Conservation (phyloP, 2,888 invertebrate genomes). For the Capitulum mitella region DNA sequence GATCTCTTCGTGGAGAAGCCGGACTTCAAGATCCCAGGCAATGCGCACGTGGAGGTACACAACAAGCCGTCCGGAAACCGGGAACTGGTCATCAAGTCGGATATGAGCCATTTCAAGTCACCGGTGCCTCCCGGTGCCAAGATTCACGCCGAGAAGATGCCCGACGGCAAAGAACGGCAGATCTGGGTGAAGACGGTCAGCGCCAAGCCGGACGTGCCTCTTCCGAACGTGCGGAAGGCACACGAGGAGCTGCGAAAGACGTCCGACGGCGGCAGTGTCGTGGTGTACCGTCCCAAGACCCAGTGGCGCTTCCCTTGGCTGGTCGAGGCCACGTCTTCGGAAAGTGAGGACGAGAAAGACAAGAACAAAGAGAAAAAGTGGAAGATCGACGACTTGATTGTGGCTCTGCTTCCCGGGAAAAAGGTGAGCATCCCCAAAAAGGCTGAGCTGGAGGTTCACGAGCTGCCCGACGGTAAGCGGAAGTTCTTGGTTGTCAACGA, state of each 20-base stretch:
- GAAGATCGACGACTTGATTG: neutral
- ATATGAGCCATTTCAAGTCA: neutral
- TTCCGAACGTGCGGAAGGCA: neutral
- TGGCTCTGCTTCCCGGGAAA: neutral
- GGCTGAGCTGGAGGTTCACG: neutral
- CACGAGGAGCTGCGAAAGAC: conserved; percentile 2
- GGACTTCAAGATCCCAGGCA: neutral
- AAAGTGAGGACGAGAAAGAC: conserved; percentile 6
- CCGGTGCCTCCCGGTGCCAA: neutral
- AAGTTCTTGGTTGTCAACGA: neutral
- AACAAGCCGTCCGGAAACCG: conserved; percentile 1
- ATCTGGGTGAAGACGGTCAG: conserved; percentile 13
- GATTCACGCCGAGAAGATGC: neutral
- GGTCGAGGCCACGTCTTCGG: neutral
- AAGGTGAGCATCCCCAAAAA: conserved; percentile 5
- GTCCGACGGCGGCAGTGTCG: neutral
- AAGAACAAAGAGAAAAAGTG: conserved; percentile 2
- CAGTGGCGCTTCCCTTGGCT: conserved; percentile 15
- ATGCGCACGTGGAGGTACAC: conserved; percentile 2
- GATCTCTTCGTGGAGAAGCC: neutral
- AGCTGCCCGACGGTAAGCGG: neutral
- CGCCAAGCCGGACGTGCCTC: neutral
- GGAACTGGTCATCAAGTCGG: neutral
- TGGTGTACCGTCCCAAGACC: conserved; percentile 8
- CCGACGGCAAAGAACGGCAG: neutral